Percentiles rank a stretch among this genome's conserved stretches.
These are phyloP conservation scores for Sarotherodon lohbergeri DNA, from an alignment of 2,113 vertebrate genomes.

Conservation along the genomic window DNA sequence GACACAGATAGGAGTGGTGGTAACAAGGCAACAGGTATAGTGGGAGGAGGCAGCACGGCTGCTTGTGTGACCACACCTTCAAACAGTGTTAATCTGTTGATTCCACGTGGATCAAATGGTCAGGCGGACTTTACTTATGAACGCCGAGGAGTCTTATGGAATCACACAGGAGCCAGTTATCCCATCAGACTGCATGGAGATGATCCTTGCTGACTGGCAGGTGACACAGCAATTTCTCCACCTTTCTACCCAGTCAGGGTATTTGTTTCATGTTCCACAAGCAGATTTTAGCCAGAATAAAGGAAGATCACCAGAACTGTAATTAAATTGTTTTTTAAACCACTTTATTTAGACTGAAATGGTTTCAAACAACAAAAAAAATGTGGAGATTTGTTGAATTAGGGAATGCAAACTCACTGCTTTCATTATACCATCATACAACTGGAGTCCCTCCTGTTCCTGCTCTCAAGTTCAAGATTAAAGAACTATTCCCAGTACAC, in stretches of 20 bases:
- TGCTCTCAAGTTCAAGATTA: not conserved
- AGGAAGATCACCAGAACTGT: not conserved
- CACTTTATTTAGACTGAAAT: not conserved
- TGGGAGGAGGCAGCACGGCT: not conserved
- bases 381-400: not conserved
- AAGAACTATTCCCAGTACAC: not conserved
- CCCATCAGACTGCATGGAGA: not conserved
- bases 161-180: not conserved
- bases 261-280: not conserved
- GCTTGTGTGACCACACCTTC: not conserved
- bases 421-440: not conserved
- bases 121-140: not conserved
- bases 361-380: not conserved
- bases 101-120: not conserved
- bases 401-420: not conserved
- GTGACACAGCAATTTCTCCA: not conserved
- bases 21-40: not conserved
- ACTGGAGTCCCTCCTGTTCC: not conserved
- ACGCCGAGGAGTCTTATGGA: not conserved
- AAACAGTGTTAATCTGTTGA: not conserved
- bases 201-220: not conserved
- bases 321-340: not conserved
- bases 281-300: rapidly evolving
- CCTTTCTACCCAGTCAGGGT: not conserved
- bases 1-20: not conserved